Conservation (phyloP, 37 sponge, comb jelly and placozoan genomes). For the Mnemiopsis leidyi region DNA sequence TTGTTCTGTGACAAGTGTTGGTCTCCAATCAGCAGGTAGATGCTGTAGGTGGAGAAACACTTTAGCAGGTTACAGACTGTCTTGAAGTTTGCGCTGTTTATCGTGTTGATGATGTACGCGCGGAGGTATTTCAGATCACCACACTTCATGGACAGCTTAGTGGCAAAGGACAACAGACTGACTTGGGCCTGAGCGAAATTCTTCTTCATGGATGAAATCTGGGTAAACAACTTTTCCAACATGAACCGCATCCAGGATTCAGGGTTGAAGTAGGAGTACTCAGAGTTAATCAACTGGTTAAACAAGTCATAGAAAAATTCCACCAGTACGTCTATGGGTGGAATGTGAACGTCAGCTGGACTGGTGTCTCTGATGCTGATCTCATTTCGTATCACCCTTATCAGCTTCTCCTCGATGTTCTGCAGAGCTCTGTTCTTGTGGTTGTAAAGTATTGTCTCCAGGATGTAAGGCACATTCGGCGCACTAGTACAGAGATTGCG, state of each 20-base stretch:
- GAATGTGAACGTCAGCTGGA: not conserved
- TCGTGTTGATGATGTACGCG: not conserved
- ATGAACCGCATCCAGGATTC: not conserved
- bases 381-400: constrained; percentile 5
- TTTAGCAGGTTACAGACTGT: not conserved
- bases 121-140: not conserved
- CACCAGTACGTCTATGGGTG: constrained; percentile 14
- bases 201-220: not conserved
- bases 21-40: not conserved
- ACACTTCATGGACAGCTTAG: not conserved
- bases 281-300: not conserved
- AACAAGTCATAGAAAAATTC: not conserved
- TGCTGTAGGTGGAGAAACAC: not conserved
- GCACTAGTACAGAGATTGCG: not conserved
- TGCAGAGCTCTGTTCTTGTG: not conserved
- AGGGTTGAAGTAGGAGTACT: not conserved
- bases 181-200: not conserved
- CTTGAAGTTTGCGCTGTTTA: not conserved
- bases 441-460: not conserved
- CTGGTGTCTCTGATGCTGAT: not conserved
- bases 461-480: not conserved
- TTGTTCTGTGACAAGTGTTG: not conserved
- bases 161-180: not conserved
- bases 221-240: not conserved
- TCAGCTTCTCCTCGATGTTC: constrained; percentile 18